Evolutionary conservation across 1,140 invertebrate species (phyloP).

Genomic region (Onthophagus taurus): DNA sequence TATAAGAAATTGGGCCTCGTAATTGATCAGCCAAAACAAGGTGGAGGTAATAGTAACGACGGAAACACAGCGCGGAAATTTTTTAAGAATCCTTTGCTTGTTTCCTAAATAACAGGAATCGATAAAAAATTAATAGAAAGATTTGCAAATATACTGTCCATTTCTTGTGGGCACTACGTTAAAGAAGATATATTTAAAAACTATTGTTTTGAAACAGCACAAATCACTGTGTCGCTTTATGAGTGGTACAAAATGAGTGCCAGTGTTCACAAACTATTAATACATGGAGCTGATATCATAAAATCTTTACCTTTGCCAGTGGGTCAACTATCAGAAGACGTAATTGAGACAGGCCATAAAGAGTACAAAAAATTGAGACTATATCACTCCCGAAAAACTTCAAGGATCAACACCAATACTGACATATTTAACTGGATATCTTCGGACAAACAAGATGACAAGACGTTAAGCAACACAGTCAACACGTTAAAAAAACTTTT

Average conservation of each 20-base stretch:
- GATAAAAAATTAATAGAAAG: conserved; percentile 24
- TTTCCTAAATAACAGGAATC: no score
- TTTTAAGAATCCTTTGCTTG: no score
- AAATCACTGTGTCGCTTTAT: conserved; percentile 23
- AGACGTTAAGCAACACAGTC: no score
- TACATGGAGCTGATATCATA: conserved; percentile 29
- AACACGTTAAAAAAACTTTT: no score
- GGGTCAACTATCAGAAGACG: conserved; percentile 26
- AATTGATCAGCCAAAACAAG: no score
- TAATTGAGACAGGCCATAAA: conserved; percentile 24
- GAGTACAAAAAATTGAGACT: conserved; percentile 2
- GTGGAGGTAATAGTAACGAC: no score
- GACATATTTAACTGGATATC: not conserved
- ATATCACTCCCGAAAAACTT: not conserved
- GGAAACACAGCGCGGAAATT: no score
- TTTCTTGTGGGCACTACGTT: conserved; percentile 18
- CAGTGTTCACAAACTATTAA: conserved; percentile 30
- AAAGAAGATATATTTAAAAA: conserved; percentile 19
- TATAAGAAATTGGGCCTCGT: no score
- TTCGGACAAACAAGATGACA: no score
- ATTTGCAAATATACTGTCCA: conserved; percentile 11
- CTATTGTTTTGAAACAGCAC: conserved; percentile 20
- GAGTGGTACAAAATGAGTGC: conserved; percentile 29
- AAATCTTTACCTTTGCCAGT: conserved; percentile 16
- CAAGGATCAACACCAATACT: not conserved